These are phyloP conservation scores for Chromis chromis DNA, from an alignment of 2,797 vertebrate species.

Conservation along the genomic window DNA sequence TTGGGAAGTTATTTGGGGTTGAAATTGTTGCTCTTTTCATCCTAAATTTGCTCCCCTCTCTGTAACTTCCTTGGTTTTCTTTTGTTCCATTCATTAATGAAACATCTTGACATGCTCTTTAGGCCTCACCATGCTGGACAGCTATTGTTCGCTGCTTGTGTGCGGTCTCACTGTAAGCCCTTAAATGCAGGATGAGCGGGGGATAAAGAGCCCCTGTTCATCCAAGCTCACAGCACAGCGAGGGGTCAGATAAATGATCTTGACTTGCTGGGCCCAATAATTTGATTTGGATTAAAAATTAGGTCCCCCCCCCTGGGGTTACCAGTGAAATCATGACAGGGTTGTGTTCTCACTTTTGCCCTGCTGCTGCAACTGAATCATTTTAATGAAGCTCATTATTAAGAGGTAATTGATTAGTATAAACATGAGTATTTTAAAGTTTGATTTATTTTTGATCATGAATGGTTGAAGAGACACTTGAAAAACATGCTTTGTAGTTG, in stretches of 20 bases:
- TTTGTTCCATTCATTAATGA: constrained; percentile 16
- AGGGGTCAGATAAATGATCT: constrained; percentile 71
- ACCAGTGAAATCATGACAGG: constrained; percentile 38
- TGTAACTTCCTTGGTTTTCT: not conserved
- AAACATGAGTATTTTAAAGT: not conserved
- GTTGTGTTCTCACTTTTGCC: constrained; percentile 45
- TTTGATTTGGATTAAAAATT: constrained; percentile 77
- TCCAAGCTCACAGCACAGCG: constrained; percentile 54
- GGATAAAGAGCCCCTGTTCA: constrained; percentile 33
- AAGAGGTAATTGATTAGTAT: not conserved
- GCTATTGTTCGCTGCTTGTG: constrained; percentile 59
- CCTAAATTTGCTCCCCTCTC: not conserved
- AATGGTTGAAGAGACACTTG: not conserved
- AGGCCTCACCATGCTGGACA: constrained; percentile 25
- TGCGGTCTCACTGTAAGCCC: constrained; percentile 52
- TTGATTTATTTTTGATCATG: not conserved
- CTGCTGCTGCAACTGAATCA: constrained; percentile 21
- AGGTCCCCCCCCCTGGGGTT: constrained; percentile 33
- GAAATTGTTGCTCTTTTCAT: not conserved
- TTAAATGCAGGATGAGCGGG: constrained; percentile 33
- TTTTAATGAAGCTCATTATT: constrained; percentile 58
- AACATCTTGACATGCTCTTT: constrained; percentile 29
- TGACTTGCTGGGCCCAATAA: constrained; percentile 66
- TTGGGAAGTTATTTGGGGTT: not conserved
- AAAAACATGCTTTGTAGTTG: not conserved